Evolutionary conservation across 2,113 vertebrate species (phyloP).

Genomic region (Deroptyus accipitrinus): DNA sequence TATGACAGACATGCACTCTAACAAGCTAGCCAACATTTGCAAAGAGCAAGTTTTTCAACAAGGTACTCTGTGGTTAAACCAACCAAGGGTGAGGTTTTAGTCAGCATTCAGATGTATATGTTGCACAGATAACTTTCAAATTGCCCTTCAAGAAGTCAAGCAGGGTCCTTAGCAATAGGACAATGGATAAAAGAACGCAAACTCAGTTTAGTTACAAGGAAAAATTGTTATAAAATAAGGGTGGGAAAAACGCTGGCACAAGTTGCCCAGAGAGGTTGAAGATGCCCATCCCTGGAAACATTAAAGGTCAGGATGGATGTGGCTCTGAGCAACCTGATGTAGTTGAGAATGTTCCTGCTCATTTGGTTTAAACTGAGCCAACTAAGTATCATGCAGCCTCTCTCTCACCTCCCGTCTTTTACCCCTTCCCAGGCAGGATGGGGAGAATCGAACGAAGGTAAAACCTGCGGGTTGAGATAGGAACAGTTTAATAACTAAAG

Average conservation of each 20-base stretch:
- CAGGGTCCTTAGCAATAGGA: rapidly evolving
- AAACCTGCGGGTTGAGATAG: neutral
- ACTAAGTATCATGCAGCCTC: neutral
- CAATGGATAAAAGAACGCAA: neutral
- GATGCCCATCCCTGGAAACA: neutral
- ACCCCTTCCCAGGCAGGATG: neutral
- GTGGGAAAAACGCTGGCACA: neutral
- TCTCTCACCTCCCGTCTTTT: neutral
- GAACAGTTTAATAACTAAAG: neutral
- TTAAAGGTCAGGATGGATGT: rapidly evolving
- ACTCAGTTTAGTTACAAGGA: neutral
- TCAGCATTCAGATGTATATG: neutral
- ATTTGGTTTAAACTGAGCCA: neutral
- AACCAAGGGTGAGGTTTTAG: neutral
- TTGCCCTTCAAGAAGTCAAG: neutral
- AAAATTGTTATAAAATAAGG: neutral
- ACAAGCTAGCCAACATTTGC: neutral
- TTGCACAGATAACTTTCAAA: neutral
- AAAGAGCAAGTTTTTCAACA: neutral
- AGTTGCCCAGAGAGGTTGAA: neutral
- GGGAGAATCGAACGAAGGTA: neutral
- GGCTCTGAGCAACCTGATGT: neutral
- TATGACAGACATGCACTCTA: neutral
- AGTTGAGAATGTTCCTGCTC: neutral
- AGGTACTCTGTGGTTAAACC: neutral